Evolutionary conservation across 2,113 vertebrate genomes (phyloP).

Genomic region (Microcebus tavaratra): DNA sequence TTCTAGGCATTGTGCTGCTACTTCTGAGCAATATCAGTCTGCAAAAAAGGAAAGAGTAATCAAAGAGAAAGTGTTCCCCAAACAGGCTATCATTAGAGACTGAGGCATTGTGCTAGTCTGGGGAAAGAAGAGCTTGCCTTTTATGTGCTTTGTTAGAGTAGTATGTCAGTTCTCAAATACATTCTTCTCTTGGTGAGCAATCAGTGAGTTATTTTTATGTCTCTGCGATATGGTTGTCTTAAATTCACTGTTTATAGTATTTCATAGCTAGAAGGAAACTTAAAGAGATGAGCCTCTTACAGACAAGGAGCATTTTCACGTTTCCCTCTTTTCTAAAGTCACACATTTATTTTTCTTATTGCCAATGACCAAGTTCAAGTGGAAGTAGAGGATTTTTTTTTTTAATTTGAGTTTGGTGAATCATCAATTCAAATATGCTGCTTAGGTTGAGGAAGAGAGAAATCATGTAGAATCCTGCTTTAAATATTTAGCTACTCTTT

Average conservation of each 20-base stretch:
- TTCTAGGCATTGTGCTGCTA: not conserved
- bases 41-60: slow-evolving; percentile 11
- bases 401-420: not conserved
- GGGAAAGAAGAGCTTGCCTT: not conserved
- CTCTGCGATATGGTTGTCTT: not conserved
- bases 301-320: not conserved
- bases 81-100: not conserved
- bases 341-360: not conserved
- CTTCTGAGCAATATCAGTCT: not conserved
- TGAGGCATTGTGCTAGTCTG: not conserved
- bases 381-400: not conserved
- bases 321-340: not conserved
- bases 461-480: not conserved
- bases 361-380: not conserved
- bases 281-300: not conserved
- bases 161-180: not conserved
- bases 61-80: slow-evolving; percentile 30
- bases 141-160: not conserved
- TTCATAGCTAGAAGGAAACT: not conserved
- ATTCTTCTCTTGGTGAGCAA: not conserved
- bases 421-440: not conserved
- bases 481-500: slow-evolving; percentile 30
- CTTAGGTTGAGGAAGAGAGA: not conserved
- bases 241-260: not conserved
- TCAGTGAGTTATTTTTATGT: not conserved